Conservation (phyloP, 2,797 vertebrate genomes). For the Botia almorhae region DNA sequence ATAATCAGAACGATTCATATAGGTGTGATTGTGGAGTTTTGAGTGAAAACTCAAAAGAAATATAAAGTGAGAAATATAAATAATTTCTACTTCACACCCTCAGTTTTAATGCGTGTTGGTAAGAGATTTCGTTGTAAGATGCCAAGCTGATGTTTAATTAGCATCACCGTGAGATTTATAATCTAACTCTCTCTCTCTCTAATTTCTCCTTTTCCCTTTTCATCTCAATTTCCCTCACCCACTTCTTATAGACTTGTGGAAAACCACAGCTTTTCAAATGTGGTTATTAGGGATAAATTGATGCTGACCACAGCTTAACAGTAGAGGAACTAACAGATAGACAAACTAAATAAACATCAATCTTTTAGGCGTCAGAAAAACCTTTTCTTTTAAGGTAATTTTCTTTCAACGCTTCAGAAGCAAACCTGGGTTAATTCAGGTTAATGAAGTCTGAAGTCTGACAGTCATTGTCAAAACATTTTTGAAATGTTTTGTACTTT, state of each 20-base stretch:
- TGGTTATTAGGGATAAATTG: background rate
- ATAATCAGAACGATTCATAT: no score
- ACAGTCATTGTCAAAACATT: no score
- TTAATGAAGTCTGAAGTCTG: no score
- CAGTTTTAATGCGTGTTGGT: background rate
- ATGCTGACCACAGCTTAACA: background rate
- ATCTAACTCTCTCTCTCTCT: background rate
- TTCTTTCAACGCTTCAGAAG: no score
- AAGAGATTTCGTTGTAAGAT: background rate
- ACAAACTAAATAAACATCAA: background rate
- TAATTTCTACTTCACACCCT: background rate
- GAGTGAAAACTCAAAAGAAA: background rate
- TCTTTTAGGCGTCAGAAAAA: no score
- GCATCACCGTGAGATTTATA: conserved; percentile 8
- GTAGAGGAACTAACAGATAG: background rate
- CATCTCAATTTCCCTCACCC: background rate
- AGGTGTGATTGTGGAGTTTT: no score
- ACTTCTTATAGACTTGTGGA: background rate
- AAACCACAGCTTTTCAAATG: background rate
- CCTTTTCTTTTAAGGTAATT: no score
- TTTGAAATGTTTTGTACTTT: no score
- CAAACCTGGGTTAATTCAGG: no score
- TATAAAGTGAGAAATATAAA: background rate
- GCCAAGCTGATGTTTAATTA: conserved; percentile 26
- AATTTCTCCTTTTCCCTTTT: no score